A percentile compares a stretch with the other conserved stretches of the same genome.
Conservation (phyloP, 2,888 invertebrate genomes). For the Leucoma salicis region DNA sequence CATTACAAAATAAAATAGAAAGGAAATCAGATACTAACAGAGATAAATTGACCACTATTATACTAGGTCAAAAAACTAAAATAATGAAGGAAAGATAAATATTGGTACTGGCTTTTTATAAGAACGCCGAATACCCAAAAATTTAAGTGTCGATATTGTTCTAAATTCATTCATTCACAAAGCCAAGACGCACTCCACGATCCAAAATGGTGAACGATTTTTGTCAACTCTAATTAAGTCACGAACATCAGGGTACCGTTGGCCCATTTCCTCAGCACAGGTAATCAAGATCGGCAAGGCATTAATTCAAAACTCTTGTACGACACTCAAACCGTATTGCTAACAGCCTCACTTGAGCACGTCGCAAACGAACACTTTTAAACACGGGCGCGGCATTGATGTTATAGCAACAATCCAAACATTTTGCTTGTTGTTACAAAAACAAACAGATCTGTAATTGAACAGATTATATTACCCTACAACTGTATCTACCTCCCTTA, state of each 20-base stretch:
- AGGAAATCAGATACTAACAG: too few relatives aligned
- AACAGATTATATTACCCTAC: too few relatives aligned
- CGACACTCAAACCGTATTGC: constrained; percentile 48
- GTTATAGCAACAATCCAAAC: not conserved
- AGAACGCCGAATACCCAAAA: constrained; percentile 15
- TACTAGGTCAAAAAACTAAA: too few relatives aligned
- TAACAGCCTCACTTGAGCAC: constrained; percentile 60
- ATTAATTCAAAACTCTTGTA: constrained; percentile 66
- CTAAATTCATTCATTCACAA: constrained; percentile 28
- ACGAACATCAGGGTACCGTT: constrained; percentile 53
- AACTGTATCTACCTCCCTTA: too few relatives aligned
- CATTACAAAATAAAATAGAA: too few relatives aligned
- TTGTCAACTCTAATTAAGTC: constrained; percentile 62
- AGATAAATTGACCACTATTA: too few relatives aligned
- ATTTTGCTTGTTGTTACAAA: not conserved
- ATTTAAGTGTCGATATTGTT: constrained; percentile 26
- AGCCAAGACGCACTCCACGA: constrained; percentile 37
- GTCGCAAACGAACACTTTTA: constrained; percentile 47
- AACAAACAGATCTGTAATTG: too few relatives aligned
- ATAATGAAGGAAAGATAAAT: too few relatives aligned
- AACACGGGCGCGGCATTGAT: constrained; percentile 18
- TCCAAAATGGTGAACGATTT: constrained; percentile 49
- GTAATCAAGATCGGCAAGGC: constrained; percentile 63
- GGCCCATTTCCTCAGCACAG: constrained; percentile 52
- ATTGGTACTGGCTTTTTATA: constrained; percentile 10